A percentile compares a stretch with the other conserved stretches of the same genome.
Evolutionary conservation across 2,113 vertebrate genomes (phyloP).

Genomic region (Pan paniscus): DNA sequence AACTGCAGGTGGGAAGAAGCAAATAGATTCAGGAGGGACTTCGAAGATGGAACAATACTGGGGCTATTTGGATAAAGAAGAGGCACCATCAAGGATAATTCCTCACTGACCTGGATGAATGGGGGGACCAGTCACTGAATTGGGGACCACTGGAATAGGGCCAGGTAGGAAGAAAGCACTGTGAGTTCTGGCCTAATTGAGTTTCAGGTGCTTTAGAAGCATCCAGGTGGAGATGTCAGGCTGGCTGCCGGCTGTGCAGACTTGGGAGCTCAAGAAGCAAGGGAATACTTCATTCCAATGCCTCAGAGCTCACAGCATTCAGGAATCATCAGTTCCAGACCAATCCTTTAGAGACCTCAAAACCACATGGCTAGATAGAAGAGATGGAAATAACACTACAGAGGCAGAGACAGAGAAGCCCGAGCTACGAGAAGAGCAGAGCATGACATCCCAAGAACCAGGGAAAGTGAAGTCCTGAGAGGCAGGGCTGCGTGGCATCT

Average conservation of each 20-base stretch:
- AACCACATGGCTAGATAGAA: background rate
- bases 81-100: background rate
- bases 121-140: background rate
- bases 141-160: background rate
- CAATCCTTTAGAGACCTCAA: background rate
- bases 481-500: background rate
- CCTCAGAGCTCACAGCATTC: background rate
- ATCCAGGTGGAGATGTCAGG: background rate
- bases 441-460: background rate
- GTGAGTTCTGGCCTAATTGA: background rate
- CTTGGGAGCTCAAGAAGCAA: background rate
- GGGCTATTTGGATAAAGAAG: no score
- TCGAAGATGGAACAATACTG: rapidly evolving
- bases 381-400: no score
- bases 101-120: background rate
- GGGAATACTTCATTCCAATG: background rate
- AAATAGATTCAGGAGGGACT: background rate
- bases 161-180: background rate
- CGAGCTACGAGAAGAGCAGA: background rate
- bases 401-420: rapidly evolving
- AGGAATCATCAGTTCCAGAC: background rate
- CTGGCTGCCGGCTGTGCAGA: background rate
- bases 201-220: background rate
- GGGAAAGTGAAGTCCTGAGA: background rate
- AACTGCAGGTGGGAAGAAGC: background rate